Base-by-base conservation (phyloP, 2,797 vertebrate species). In the Poecilia wingei region DNA sequence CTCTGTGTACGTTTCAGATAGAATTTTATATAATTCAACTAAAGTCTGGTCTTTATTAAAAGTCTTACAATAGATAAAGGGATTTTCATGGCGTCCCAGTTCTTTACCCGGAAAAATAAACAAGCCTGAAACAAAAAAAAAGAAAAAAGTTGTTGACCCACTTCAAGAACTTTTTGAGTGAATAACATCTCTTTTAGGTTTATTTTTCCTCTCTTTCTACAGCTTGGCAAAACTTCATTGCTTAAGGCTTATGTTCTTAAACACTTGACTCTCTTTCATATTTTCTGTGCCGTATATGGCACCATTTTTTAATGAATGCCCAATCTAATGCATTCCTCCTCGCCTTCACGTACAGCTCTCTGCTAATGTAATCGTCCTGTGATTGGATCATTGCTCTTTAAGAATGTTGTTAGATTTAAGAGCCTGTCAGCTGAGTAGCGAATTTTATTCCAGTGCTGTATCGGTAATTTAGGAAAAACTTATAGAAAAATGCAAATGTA, bases 401-500 rank as follows among this genome's bases (percentile, higher is more conserved):
- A 9, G 4, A 79, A 41, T 66, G 53, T 46, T 47, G 3, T 75
- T 82, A 72, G 71, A 69, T 78, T 80, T 74, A 72, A 74, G 41
- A 49, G 69, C 75, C 43, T 59, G 47, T 82, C 36, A 47, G 79
- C 74, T 64, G 70, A 46, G 47, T 46, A 1, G 49, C 25, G 53
- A 57, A 5, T 76, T 78, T 76, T 76, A 78, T 43, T 41, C 13
- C 66, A 25, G 70, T 75, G 75, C 66, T 73, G 61, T 74, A 79
- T 77, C 75, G 77, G 10, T 39, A 71, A 86, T 71, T 71, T 66
- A 71, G 83, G 81, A 87, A 91, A 89, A 70, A 70, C 28, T 20
- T 69, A 70, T 75, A 74, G 59, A 53, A 90, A 61, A 88, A 91
- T 80, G 86, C 72, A 84, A 91, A 89, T 89, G 76, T 53, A 31